Percentiles rank a stretch among this genome's conserved stretches.
Evolutionary conservation across 2,797 vertebrate species (phyloP).

Genomic region (Peromyscus attwateri): DNA sequence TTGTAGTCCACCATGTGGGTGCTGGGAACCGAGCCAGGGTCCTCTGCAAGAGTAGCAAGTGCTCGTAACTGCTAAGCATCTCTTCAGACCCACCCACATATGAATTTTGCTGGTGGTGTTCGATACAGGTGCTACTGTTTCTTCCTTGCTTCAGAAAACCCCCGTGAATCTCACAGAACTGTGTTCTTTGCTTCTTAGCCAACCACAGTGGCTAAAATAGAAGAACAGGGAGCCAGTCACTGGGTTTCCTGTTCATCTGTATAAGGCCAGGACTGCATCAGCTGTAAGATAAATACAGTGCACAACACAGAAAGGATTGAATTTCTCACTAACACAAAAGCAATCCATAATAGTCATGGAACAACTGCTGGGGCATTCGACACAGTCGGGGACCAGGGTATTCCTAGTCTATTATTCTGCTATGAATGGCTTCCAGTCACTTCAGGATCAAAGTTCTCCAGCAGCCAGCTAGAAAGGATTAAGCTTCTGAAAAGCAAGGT

Average conservation of each 20-base stretch:
- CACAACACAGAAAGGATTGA: slow-evolving; percentile 19
- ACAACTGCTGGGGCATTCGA: background rate
- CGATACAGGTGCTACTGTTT: background rate
- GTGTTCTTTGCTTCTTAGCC: slow-evolving; percentile 26
- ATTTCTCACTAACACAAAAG: slow-evolving; percentile 50
- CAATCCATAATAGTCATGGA: background rate
- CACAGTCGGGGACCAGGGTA: background rate
- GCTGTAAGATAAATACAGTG: background rate
- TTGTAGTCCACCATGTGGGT: background rate
- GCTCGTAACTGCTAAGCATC: background rate
- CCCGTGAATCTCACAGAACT: background rate
- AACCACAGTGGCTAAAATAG: slow-evolving; percentile 7
- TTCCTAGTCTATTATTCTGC: slow-evolving; percentile 16
- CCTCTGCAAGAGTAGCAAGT: background rate
- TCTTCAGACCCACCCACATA: background rate
- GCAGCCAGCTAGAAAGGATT: background rate
- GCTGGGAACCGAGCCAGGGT: background rate
- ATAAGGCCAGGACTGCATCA: slow-evolving; percentile 2
- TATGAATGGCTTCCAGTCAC: background rate
- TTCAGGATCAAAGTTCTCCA: slow-evolving; percentile 41
- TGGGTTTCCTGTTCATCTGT: background rate
- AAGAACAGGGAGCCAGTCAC: background rate
- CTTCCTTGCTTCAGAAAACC: slow-evolving; percentile 1
- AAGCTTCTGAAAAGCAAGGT: slow-evolving; percentile 26
- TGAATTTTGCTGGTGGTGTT: background rate